These are phyloP conservation scores for Gymnoscopelus braueri DNA, from an alignment of 2,797 vertebrate species.

Conservation along the genomic window DNA sequence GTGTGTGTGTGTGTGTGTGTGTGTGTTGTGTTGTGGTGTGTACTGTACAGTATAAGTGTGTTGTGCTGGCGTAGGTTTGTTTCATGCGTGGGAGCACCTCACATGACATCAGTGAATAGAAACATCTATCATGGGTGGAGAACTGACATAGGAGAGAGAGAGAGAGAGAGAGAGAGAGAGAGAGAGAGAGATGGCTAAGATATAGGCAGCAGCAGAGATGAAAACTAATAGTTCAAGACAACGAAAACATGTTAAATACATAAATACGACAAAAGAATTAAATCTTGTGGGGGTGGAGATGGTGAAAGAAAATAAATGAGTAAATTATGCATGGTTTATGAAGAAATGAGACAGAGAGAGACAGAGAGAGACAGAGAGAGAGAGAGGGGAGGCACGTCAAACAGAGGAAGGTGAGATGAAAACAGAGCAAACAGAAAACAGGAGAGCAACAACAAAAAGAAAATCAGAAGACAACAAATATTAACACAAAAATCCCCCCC, in stretches of 20 bases:
- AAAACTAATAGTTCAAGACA: no score
- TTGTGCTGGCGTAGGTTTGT: slow-evolving; percentile 60
- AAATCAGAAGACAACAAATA: not conserved
- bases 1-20: no score
- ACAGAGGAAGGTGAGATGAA: slow-evolving; percentile 10
- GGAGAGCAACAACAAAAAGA: not conserved
- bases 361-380: not conserved
- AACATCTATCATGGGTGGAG: slow-evolving; percentile 44
- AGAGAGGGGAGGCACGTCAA: not conserved
- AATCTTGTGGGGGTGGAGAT: no score
- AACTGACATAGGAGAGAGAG: not conserved
- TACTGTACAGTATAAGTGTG: slow-evolving; percentile 7
- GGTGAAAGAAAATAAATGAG: no score
- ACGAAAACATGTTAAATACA: no score
- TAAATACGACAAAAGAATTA: no score
- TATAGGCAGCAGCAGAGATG: no score
- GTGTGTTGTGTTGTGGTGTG: not conserved
- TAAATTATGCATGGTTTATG: no score
- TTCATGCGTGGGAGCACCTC: slow-evolving; percentile 74
- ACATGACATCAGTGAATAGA: slow-evolving; percentile 71
- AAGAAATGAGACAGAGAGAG: no score
- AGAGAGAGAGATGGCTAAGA: not conserved
- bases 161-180: slow-evolving; percentile 12
- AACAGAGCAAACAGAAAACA: not conserved
- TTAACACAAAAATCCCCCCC: not conserved